These are phyloP conservation scores for Schizopygopsis malacanthus DNA, from an alignment of 2,797 vertebrate genomes.

Conservation along the genomic window DNA sequence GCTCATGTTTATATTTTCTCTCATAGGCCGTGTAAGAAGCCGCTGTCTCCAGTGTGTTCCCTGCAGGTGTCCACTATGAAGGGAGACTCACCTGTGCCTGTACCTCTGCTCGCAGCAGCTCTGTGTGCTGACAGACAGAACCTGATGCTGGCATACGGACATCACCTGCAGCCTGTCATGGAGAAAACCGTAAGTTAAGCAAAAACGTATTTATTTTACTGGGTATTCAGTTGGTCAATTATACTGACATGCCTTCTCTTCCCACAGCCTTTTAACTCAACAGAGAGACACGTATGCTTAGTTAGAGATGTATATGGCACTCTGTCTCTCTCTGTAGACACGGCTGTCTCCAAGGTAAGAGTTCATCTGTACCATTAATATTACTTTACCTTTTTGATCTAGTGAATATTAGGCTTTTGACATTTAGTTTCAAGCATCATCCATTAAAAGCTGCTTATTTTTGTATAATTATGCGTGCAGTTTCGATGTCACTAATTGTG, in stretches of 20 bases:
- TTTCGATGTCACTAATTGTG: not conserved
- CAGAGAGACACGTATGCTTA: constrained; percentile 90
- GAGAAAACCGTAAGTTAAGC: constrained; percentile 87
- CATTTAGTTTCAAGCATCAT: not conserved
- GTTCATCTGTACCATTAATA: not conserved
- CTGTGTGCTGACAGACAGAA: constrained; percentile 82
- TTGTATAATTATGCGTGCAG: no score
- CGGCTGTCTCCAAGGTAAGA: constrained; percentile 89
- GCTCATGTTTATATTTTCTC: not conserved
- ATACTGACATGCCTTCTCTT: not conserved
- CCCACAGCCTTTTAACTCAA: constrained; percentile 69
- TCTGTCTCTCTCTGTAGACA: constrained; percentile 86
- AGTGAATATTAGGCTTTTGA: not conserved
- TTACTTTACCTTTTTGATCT: not conserved
- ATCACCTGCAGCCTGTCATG: constrained; percentile 88
- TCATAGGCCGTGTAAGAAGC: constrained; percentile 94
- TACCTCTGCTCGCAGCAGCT: constrained; percentile 88
- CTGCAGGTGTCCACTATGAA: constrained; percentile 87
- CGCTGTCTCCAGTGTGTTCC: constrained; percentile 87
- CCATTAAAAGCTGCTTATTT: not conserved
- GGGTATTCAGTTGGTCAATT: not conserved
- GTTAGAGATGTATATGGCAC: constrained; percentile 87
- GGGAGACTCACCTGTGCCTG: constrained; percentile 80
- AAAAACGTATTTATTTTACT: not conserved
- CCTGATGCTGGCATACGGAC: constrained; percentile 89